Conservation (phyloP, 2,113 vertebrate genomes). For the Microcebus jonahi region DNA sequence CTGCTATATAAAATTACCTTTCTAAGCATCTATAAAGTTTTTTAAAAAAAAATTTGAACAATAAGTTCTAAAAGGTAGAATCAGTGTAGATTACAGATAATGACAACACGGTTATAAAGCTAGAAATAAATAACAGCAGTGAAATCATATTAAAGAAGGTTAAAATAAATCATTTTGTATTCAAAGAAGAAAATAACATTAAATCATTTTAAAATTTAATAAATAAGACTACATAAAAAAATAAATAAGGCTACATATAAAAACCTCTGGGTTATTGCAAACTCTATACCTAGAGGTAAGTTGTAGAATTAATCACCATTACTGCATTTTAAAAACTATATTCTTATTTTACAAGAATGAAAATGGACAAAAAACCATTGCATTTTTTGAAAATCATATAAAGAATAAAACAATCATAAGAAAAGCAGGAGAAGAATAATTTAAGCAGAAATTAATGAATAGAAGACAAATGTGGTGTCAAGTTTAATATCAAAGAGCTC, state of each 20-base stretch:
- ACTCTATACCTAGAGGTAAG: not conserved
- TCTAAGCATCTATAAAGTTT: not conserved
- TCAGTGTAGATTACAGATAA: not conserved
- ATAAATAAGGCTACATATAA: not conserved
- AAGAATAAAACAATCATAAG: not conserved
- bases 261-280: not conserved
- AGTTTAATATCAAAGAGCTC: not conserved
- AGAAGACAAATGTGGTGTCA: not conserved
- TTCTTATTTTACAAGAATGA: not conserved
- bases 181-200: not conserved
- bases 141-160: not conserved
- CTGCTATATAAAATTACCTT: not conserved
- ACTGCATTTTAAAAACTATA: not conserved
- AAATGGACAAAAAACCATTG: not conserved
- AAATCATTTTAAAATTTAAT: not conserved
- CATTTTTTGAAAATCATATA: not conserved
- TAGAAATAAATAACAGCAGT: not conserved
- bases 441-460: not conserved
- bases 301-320: not conserved
- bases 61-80: not conserved
- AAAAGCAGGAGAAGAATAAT: not conserved
- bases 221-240: not conserved
- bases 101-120: not conserved
- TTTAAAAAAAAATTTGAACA: not conserved
- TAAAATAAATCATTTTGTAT: not conserved